Evolutionary conservation across 2,113 vertebrate species (phyloP).

Genomic region (Rhinichthys klamathensis): DNA sequence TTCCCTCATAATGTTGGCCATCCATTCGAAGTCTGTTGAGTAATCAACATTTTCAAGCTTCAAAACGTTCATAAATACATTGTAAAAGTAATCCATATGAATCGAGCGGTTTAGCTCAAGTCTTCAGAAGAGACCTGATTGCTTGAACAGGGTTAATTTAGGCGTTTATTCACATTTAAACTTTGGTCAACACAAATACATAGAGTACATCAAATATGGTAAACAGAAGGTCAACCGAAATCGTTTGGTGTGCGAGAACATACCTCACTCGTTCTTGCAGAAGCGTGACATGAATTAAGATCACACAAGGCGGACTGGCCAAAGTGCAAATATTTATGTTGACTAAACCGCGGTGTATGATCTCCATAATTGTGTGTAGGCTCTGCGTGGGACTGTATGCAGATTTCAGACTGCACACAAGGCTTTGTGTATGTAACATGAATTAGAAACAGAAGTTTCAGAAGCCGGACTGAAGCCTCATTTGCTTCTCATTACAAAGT

Average conservation of each 20-base stretch:
- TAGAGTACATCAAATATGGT: not conserved
- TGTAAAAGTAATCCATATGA: too few relatives aligned
- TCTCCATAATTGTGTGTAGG: conserved; percentile 60
- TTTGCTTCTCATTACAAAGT: not conserved
- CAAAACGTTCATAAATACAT: too few relatives aligned
- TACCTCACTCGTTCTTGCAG: too few relatives aligned
- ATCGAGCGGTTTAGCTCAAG: too few relatives aligned
- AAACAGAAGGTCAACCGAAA: not conserved
- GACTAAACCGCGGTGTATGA: conserved; percentile 66
- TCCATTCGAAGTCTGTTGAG: too few relatives aligned
- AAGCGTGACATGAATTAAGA: too few relatives aligned
- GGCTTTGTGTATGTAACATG: not conserved
- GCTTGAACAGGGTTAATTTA: not conserved
- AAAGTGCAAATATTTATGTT: conserved; percentile 52
- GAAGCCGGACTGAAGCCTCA: not conserved
- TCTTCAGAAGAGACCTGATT: not conserved
- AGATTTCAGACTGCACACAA: conserved; percentile 50
- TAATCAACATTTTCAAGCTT: too few relatives aligned
- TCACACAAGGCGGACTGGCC: too few relatives aligned
- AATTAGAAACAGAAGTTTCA: conserved; percentile 36
- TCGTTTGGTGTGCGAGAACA: not conserved
- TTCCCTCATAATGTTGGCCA: too few relatives aligned
- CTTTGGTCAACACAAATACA: not conserved
- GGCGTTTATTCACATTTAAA: not conserved
- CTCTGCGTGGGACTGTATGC: conserved; percentile 67